Conservation (phyloP, 2,888 invertebrate genomes). For the Drosophila incognita region DNA sequence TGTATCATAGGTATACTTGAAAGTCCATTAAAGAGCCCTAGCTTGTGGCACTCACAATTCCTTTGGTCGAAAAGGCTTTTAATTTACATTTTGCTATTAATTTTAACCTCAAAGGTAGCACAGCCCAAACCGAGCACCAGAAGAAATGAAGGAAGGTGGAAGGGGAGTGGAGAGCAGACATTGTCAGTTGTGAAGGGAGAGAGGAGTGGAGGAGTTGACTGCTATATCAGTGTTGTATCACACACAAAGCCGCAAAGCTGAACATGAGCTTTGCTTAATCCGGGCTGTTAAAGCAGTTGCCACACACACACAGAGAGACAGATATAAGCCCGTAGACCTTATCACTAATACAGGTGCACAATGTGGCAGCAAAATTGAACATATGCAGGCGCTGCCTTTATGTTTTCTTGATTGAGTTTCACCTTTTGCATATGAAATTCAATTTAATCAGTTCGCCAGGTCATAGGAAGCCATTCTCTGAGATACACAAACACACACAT, state of each 20-base stretch:
- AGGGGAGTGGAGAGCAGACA: neutral
- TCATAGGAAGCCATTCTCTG: conserved; percentile 47
- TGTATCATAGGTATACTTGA: conserved; percentile 8
- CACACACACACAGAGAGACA: conserved; percentile 17
- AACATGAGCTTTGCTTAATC: conserved; percentile 70
- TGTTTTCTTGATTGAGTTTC: conserved; percentile 78
- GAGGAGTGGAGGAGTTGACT: neutral
- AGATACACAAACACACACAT: conserved; percentile 14
- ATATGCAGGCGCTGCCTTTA: conserved; percentile 62
- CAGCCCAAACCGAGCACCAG: conserved; percentile 3
- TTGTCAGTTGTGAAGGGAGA: neutral
- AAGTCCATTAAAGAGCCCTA: conserved; percentile 28
- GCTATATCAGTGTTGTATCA: conserved; percentile 66
- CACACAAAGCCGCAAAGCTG: conserved; percentile 69
- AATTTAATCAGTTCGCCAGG: conserved; percentile 77
- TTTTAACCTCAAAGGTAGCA: conserved; percentile 67
- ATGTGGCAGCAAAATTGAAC: conserved; percentile 29
- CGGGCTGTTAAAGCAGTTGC: conserved; percentile 49
- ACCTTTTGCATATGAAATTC: conserved; percentile 79
- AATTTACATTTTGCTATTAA: conserved; percentile 76
- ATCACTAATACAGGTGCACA: conserved; percentile 26
- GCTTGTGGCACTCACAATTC: conserved; percentile 32
- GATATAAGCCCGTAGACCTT: conserved; percentile 14
- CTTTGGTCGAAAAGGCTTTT: conserved; percentile 57
- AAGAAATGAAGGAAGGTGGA: neutral